Base-by-base conservation (phyloP, 2,888 invertebrate genomes). In the Monopis laevigella region DNA sequence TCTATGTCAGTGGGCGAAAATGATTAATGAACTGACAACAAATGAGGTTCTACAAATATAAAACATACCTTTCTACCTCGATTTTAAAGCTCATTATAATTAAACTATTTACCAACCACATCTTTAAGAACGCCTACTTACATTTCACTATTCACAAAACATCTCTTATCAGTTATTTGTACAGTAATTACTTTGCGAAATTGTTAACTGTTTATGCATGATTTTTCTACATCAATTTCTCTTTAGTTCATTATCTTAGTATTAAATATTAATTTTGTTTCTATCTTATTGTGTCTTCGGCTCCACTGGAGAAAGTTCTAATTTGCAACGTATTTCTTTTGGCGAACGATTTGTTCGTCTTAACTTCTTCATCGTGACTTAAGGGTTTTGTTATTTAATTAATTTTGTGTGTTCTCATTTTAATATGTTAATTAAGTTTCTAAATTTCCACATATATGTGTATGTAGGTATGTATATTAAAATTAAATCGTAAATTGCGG, bases 11-110 rank as follows among this genome's bases (percentile, higher is more conserved):
- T 50, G 46, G 47, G 46, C 42, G 45, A 45, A 43, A 35, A 41
- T 52, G 51, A 52, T 51, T 51, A 47, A 51, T 52, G 46, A 39
- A 29, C 44, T 40, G 13, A 32, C 48, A 44, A 29, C 29, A 29
- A 12, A 29, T 7, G 7, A 13, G 14, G 14, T 29, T 29, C 12
- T 29, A 29, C 29, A 29, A n/a, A n/a, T n/a, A n/a, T n/a, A n/a
- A n/a, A n/a, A n/a, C n/a, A n/a, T n/a, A n/a, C n/a, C n/a, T n/a
- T n/a, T n/a, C n/a, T n/a, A n/a, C n/a, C n/a, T n/a, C n/a, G n/a
- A n/a, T n/a, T n/a, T n/a, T n/a, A n/a, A n/a, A n/a, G n/a, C n/a
- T n/a, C n/a, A n/a, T n/a, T n/a, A n/a, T n/a, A n/a, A n/a, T n/a
- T n/a, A n/a, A n/a, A n/a, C n/a, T n/a, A n/a, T n/a, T n/a, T n/a